Evolutionary conservation across 2,113 vertebrate species (phyloP).

Genomic region (Cheilinus undulatus): DNA sequence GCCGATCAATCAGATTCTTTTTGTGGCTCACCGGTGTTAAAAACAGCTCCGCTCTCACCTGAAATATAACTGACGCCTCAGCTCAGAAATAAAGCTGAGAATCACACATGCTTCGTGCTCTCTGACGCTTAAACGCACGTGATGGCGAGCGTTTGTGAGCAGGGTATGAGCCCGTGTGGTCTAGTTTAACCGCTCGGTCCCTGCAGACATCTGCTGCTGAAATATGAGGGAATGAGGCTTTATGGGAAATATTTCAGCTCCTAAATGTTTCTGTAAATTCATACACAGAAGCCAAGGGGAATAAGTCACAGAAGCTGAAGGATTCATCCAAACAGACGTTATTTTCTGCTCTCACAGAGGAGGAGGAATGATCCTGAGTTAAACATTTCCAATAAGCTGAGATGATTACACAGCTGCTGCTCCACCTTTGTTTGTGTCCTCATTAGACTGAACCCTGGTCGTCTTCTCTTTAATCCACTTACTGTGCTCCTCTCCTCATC

Average conservation of each 20-base stretch:
- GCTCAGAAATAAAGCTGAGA: slow-evolving; percentile 62
- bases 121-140: slow-evolving; percentile 26
- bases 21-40: neutral
- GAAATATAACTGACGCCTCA: slow-evolving; percentile 6
- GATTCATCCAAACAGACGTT: too few relatives aligned
- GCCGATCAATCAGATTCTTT: neutral
- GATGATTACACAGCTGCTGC: neutral
- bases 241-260: slow-evolving; percentile 16
- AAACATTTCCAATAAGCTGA: neutral
- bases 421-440: too few relatives aligned
- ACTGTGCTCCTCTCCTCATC: neutral
- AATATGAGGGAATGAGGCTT: slow-evolving; percentile 24
- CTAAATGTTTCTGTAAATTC: too few relatives aligned
- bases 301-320: too few relatives aligned
- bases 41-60: slow-evolving; percentile 39
- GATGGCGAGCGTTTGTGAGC: slow-evolving; percentile 2
- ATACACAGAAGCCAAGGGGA: too few relatives aligned
- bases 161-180: neutral
- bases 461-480: too few relatives aligned
- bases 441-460: neutral
- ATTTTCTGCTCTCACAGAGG: too few relatives aligned
- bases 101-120: neutral
- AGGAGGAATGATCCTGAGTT: too few relatives aligned
- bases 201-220: too few relatives aligned
- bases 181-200: neutral